Evolutionary conservation across 1,140 invertebrate genomes (phyloP).

Genomic region (Lamellibrachia luymesi): DNA sequence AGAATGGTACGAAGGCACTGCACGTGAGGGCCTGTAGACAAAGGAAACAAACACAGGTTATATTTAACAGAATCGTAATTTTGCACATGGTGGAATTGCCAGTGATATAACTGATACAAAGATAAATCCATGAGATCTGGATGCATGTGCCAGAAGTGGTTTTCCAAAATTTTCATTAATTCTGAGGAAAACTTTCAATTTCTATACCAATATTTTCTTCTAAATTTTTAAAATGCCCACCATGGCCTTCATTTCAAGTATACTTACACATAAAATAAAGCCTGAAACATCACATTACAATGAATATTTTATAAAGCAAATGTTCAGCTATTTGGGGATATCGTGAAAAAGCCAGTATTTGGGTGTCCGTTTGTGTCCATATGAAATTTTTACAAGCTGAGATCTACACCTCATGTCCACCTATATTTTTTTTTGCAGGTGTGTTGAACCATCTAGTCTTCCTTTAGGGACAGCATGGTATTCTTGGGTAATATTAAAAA

Average conservation of each 20-base stretch:
- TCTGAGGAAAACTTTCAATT: no score
- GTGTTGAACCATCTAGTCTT: not conserved
- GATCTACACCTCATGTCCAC: not conserved
- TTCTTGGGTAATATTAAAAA: not conserved
- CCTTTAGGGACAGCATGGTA: not conserved
- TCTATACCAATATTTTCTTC: no score
- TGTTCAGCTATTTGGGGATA: not conserved
- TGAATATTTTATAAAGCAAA: no score
- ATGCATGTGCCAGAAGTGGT: no score
- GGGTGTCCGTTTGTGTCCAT: not conserved
- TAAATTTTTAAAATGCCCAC: no score
- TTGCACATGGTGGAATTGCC: no score
- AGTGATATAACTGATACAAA: no score
- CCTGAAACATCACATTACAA: no score
- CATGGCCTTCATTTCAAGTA: no score
- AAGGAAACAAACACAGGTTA: slow-evolving; percentile 29
- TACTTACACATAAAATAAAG: no score
- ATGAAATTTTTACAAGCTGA: not conserved
- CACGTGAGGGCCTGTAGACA: slow-evolving; percentile 76
- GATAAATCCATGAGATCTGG: no score
- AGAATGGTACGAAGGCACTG: slow-evolving; percentile 92
- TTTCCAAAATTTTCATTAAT: no score
- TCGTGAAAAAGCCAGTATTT: not conserved
- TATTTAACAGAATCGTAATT: not conserved
- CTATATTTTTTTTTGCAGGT: not conserved